These are phyloP conservation scores for Gandaritis pyraliata DNA, from an alignment of 2,888 invertebrate species.

Conservation along the genomic window DNA sequence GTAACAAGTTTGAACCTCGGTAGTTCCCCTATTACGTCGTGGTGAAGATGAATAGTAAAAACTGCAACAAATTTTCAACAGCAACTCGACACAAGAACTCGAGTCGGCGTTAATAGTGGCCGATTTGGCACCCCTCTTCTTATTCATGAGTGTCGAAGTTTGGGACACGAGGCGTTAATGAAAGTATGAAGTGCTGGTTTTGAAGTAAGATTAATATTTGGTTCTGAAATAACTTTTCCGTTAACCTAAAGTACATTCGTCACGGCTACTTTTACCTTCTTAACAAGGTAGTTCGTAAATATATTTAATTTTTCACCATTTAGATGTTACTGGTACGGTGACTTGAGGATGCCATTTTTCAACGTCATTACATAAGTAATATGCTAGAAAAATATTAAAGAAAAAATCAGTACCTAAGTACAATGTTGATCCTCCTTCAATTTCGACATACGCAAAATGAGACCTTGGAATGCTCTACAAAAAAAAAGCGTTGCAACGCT, in stretches of 20 bases:
- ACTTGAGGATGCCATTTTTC: no score
- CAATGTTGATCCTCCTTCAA: neutral
- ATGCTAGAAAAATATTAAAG: neutral
- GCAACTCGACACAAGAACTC: conserved; percentile 30
- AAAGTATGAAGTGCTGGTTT: conserved; percentile 40
- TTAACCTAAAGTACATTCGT: neutral
- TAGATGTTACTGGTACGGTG: no score
- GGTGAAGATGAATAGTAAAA: conserved; percentile 17
- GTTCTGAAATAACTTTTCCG: conserved; percentile 33
- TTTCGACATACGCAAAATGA: conserved; percentile 37
- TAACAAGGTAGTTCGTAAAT: no score
- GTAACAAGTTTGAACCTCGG: neutral
- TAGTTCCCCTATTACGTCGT: conserved; percentile 6
- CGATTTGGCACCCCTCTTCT: conserved; percentile 57
- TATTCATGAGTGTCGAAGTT: conserved; percentile 49
- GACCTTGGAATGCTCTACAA: conserved; percentile 49
- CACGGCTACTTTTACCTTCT: no score
- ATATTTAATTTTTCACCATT: no score
- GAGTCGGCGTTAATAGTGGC: conserved; percentile 49
- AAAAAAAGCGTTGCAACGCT: conserved; percentile 41
- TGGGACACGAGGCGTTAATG: conserved; percentile 52
- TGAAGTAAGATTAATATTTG: conserved; percentile 19
- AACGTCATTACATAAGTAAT: no score
- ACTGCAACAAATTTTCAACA: conserved; percentile 27
- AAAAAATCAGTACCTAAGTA: neutral